Base-by-base conservation (phyloP, 2,797 vertebrate genomes). In the Menidia menidia region DNA sequence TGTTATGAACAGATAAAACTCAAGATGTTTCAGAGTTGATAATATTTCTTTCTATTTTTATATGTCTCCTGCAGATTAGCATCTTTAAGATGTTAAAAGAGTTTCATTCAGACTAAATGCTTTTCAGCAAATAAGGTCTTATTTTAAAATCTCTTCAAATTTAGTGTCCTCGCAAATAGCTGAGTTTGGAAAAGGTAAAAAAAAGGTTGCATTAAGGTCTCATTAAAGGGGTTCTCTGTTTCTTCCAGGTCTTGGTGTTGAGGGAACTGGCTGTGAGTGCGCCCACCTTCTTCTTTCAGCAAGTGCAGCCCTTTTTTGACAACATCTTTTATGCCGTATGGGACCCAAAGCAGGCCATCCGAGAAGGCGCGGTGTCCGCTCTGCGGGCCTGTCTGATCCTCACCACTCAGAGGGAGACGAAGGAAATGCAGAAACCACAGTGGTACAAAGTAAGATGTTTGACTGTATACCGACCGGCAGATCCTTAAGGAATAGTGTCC, bases 391-490 rank as follows among this genome's bases (percentile, higher is more conserved):
- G 94, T 83, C 95, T 99, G 71, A 98, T 99, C 77, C 96, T 99
- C 72, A 99, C 98, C 82, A 99, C 98, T 0, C 97, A 99, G 70
- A 94, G 98, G 39, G 98, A 99, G 90, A 98, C 97, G 0, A 99
- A 99, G 84, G 98, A 99, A 89, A 98, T 99, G 96, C 98, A 99
- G 93, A 99, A 98, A 81, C 98, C 98, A 1, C 97, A 97, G 96
- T 99, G 98, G 98, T 99, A 99, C 92, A 94, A 97, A 93, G 98
- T 98, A 91, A 90, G 96, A 60, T 63, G 19, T 18, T 35, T 16
- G 11, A 32, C 15, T 32, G 2, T 47, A 3, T 16, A 2, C 0
- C 7, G 0, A 39, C 12, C 50, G 2, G 3, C 15, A 30, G 7
- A 2, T 31, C 15, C 2, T 8, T 31, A 25, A 32, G 25, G 7